phyloP scores from a whole-genome alignment of 53 echinoderm and acorn worm genomes.

The Mesocentrotus franciscanus region DNA sequence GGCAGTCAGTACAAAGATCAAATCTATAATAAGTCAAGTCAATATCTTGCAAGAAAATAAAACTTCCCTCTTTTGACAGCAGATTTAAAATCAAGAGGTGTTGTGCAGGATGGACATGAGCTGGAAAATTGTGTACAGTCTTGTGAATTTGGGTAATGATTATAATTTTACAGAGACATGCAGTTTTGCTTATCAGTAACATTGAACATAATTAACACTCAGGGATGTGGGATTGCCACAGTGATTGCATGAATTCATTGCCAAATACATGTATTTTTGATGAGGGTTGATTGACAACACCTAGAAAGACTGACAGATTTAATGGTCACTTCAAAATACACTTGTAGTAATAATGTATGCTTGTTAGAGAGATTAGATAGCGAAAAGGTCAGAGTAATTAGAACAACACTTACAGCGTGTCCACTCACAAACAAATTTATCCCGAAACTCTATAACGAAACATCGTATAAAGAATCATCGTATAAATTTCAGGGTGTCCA shows the following conservation, averaged over 20 bases:
- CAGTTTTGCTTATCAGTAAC: too few species aligned
- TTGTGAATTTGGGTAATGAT: too few species aligned
- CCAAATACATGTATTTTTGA: not conserved
- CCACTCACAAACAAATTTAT: too few species aligned
- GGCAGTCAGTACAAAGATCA: not conserved
- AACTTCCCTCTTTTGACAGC: not conserved
- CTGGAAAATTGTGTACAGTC: too few species aligned
- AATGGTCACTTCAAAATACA: not conserved
- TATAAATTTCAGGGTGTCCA: too few species aligned
- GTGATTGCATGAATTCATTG: not conserved
- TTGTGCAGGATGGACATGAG: not conserved
- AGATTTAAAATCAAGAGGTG: not conserved
- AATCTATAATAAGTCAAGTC: constrained; percentile 23
- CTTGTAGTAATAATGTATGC: not conserved
- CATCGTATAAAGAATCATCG: too few species aligned
- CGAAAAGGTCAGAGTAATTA: not conserved
- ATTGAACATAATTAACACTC: not conserved
- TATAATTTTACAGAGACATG: too few species aligned
- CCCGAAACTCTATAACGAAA: too few species aligned
- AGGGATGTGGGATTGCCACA: not conserved
- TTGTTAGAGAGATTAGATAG: not conserved
- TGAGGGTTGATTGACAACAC: not conserved
- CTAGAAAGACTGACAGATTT: not conserved
- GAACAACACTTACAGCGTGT: too few species aligned
- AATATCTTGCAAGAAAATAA: not conserved